Evolutionary conservation across 1,140 invertebrate species (phyloP).

Genomic region (Drosophila auraria): DNA sequence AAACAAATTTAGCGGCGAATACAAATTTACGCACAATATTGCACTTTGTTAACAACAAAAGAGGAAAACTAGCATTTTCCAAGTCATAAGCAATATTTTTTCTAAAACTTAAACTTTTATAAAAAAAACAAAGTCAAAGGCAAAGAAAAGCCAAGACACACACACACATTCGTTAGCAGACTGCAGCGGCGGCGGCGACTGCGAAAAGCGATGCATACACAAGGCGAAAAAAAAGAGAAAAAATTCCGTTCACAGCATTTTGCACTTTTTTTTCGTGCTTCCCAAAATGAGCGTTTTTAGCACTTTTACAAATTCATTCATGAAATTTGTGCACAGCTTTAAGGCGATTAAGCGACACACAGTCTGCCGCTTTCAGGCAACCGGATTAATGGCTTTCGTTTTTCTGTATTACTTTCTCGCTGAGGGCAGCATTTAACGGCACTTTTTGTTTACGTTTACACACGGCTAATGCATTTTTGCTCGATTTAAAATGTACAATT

Average conservation of each 20-base stretch:
- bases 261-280: constrained; percentile 36
- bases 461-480: constrained; percentile 34
- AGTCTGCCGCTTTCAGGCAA: constrained; percentile 1
- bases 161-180: constrained; percentile 10
- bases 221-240: constrained; percentile 60
- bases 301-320: constrained; percentile 70
- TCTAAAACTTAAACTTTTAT: not conserved
- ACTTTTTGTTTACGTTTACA: constrained; percentile 44
- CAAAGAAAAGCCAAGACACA: constrained; percentile 1
- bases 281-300: constrained; percentile 15
- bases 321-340: constrained; percentile 50
- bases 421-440: constrained; percentile 25
- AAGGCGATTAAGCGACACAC: constrained; percentile 38
- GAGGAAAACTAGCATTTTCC: constrained; percentile 11
- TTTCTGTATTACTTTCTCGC: constrained; percentile 37
- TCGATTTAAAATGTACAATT: constrained; percentile 39
- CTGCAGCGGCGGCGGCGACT: constrained; percentile 20
- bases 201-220: constrained; percentile 67
- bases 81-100: not conserved
- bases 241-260: constrained; percentile 50
- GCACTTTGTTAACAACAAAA: constrained; percentile 34
- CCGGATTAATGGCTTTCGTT: constrained; percentile 10
- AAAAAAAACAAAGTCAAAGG: not conserved
- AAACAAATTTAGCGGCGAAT: constrained; percentile 52
- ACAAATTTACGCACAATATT: constrained; percentile 46